Evolutionary conservation across 2,113 vertebrate genomes (phyloP).

Genomic region (Syngnathus typhle): DNA sequence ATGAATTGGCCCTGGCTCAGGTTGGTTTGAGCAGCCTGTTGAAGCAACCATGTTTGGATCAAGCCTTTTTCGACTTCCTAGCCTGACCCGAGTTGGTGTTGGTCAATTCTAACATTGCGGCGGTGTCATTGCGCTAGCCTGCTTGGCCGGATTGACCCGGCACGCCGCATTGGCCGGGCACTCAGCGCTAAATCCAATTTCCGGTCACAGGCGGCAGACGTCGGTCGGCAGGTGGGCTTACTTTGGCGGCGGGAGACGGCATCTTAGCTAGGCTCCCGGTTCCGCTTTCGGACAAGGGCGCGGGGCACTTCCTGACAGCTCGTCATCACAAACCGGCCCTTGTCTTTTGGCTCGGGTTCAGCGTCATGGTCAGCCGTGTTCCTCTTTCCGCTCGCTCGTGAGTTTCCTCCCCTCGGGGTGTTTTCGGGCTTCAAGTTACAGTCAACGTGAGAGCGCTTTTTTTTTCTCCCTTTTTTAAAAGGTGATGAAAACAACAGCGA

Average conservation of each 20-base stretch:
- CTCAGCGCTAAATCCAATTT: slow-evolving; percentile 2
- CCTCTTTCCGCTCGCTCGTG: slow-evolving; percentile 4
- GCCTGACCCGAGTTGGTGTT: too few species aligned
- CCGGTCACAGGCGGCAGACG: not conserved
- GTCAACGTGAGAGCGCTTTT: not conserved
- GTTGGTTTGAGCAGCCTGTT: too few species aligned
- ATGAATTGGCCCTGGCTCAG: too few species aligned
- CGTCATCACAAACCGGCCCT: slow-evolving; percentile 11
- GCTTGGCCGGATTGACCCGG: too few species aligned
- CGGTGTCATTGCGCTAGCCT: too few species aligned
- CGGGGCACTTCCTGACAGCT: slow-evolving; percentile 21
- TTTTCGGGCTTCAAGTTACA: slow-evolving; percentile 12
- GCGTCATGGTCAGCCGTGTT: not conserved
- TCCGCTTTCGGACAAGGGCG: slow-evolving; percentile 33
- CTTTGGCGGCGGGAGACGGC: slow-evolving; percentile 28
- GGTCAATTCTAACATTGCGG: too few species aligned
- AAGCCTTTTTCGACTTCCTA: too few species aligned
- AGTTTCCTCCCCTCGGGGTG: slow-evolving; percentile 9
- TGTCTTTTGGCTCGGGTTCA: slow-evolving; percentile 16
- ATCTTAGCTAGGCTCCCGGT: not conserved
- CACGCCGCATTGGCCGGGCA: too few species aligned
- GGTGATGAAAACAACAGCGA: slow-evolving; percentile 7
- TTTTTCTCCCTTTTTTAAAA: not conserved
- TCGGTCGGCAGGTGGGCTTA: slow-evolving; percentile 24
- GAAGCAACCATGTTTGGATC: too few species aligned